Evolutionary conservation across 2,113 vertebrate species (phyloP).

Genomic region (Crocuta crocuta): DNA sequence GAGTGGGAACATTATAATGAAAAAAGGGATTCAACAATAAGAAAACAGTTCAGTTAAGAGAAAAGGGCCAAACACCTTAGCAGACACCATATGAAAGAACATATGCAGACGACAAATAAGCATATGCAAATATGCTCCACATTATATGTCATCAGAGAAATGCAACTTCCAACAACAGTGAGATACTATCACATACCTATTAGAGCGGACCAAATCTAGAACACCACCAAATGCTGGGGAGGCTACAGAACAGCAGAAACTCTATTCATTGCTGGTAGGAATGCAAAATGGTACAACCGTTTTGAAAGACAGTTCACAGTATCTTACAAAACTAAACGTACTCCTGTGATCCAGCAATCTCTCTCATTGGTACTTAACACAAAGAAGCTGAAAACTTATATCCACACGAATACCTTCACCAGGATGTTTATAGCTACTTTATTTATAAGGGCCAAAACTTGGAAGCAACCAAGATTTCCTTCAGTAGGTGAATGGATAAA

Average conservation of each 20-base stretch:
- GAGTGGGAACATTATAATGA: not conserved
- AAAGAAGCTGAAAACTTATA: not conserved
- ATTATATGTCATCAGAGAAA: not conserved
- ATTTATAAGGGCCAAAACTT: not conserved
- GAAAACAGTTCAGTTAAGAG: not conserved
- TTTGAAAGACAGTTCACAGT: not conserved
- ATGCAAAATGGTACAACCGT: not conserved
- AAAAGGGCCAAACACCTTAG: not conserved
- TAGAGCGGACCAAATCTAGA: not conserved
- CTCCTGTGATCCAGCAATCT: not conserved
- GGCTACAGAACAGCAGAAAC: not conserved
- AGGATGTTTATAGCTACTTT: not conserved
- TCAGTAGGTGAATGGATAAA: not conserved
- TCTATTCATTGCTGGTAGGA: not conserved
- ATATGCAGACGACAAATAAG: not conserved
- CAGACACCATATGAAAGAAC: not conserved
- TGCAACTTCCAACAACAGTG: not conserved
- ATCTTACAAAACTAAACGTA: not conserved
- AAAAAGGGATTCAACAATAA: not conserved
- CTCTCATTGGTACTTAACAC: not conserved
- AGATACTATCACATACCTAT: not conserved
- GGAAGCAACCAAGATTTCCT: not conserved
- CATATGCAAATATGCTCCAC: not conserved
- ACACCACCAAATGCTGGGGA: not conserved
- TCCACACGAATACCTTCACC: not conserved